Conservation (phyloP, 1,140 invertebrate species). For the Anastrepha ludens region DNA sequence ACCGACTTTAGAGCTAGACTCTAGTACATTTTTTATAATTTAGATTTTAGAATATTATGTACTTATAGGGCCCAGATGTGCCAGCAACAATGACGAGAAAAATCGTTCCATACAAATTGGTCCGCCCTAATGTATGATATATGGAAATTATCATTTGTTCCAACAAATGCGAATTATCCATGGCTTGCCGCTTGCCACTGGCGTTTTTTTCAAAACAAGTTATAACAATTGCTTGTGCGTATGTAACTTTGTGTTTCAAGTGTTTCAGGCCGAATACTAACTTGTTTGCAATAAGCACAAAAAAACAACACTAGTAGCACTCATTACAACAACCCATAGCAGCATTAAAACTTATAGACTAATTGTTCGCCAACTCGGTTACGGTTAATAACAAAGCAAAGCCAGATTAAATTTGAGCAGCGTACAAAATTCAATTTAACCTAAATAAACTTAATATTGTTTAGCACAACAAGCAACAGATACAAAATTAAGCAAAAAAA, state of each 20-base stretch:
- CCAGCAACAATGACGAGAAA: too few species aligned
- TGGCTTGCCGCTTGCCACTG: not conserved
- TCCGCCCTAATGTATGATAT: not conserved
- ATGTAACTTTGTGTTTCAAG: too few species aligned
- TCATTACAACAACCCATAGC: not conserved
- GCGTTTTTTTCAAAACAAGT: not conserved
- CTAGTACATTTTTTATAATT: too few species aligned
- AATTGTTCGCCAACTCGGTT: slow-evolving; percentile 21
- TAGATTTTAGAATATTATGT: too few species aligned
- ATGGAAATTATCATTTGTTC: not conserved
- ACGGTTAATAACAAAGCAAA: not conserved
- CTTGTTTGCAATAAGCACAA: not conserved
- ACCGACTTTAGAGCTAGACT: too few species aligned
- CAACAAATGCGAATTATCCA: not conserved
- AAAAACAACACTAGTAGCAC: not conserved
- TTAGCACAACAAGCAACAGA: not conserved
- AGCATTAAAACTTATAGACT: not conserved
- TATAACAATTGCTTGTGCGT: not conserved
- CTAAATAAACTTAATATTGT: not conserved
- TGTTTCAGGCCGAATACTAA: not conserved
- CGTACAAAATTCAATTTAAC: not conserved
- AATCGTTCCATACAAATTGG: not conserved
- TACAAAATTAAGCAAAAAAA: not conserved
- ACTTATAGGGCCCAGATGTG: too few species aligned
- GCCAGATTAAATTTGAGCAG: not conserved